These are phyloP conservation scores for Anabas testudineus DNA, from an alignment of 2,797 vertebrate genomes.

Conservation along the genomic window DNA sequence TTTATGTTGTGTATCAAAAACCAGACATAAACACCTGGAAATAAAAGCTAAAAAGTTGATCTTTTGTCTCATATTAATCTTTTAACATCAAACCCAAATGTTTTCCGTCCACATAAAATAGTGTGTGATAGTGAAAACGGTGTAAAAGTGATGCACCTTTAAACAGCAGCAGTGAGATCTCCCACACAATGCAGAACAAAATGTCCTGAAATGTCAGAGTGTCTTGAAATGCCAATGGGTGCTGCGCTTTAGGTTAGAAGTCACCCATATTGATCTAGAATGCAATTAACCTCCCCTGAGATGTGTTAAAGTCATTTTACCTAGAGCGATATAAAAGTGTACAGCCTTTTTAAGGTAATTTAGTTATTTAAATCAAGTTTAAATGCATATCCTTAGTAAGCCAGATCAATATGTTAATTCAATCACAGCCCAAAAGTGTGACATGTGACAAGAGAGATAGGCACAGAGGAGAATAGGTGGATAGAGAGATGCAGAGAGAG, in stretches of 20 bases:
- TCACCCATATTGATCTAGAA: conserved; percentile 30
- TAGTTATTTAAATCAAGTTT: conserved; percentile 45
- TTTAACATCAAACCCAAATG: no score
- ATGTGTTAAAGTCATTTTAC: conserved; percentile 18
- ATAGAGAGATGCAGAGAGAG: conserved; percentile 14
- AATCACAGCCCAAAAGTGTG: conserved; percentile 28
- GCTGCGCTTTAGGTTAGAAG: conserved; percentile 18
- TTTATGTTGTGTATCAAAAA: no score
- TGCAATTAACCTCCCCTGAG: conserved; percentile 12
- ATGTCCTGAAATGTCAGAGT: conserved; percentile 17
- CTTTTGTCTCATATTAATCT: no score
- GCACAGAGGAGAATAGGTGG: conserved; percentile 13
- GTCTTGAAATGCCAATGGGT: conserved; percentile 39
- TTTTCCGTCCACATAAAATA: no score
- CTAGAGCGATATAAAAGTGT: conserved; percentile 8
- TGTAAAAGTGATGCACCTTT: not conserved
- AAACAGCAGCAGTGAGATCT: not conserved
- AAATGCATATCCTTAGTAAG: conserved; percentile 26
- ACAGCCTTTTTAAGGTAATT: conserved; percentile 29
- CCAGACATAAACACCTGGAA: no score
- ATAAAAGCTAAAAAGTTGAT: no score
- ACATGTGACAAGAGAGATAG: conserved; percentile 19
- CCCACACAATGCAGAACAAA: not conserved
- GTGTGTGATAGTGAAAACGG: no score
- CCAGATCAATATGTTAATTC: conserved; percentile 42